Base-by-base conservation (phyloP, 2,797 vertebrate genomes). In the Helostoma temminkii region DNA sequence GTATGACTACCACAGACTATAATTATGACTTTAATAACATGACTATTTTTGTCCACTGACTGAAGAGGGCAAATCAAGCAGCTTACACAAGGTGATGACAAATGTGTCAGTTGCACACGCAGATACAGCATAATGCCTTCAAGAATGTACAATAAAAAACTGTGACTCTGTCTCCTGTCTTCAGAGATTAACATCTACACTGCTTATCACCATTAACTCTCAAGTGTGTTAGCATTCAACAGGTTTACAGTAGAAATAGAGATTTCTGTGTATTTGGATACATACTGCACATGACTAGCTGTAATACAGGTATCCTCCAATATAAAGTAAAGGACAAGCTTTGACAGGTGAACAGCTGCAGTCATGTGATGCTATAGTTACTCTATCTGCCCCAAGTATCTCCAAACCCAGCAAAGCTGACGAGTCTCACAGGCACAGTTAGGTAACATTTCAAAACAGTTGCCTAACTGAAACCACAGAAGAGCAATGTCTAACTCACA, bases 161-260 rank as follows among this genome's bases (percentile, higher is more conserved):
- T 6, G 16, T 57, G 56, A 78, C 74, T 72, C 53, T 74, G 41
- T n/a, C 59, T 66, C 34, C 25, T 54, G 60, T 65, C 66, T 57
- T 57, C 39, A 26, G 48, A 8, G 61, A 66, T 80, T 37, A 41
- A 48, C 28, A 39, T 36, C 22, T 46, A 41, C 62, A 36, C 19
- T 18, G 19, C 19, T 25, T 21, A 14, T 49, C 22, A 46, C 15
- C 10, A 39, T 53, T 18, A 8, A 25, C 1, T 32, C 5, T 15
- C 5, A 1, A 21, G 50, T 21, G 14, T n/a, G 24, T 8, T 50
- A 2, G 24, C 26, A 59, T 34, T 47, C 16, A 32, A 25, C 16
- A 58, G 26, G n/a, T 78, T 30, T n/a, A n/a, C n/a, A n/a, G n/a
- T 19, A 9, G 39, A 59, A 64, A 47, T 21, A 41, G n/a, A 22